phyloP scores from a whole-genome alignment of 2,797 vertebrate genomes.

The Sebastes hubbsi region DNA sequence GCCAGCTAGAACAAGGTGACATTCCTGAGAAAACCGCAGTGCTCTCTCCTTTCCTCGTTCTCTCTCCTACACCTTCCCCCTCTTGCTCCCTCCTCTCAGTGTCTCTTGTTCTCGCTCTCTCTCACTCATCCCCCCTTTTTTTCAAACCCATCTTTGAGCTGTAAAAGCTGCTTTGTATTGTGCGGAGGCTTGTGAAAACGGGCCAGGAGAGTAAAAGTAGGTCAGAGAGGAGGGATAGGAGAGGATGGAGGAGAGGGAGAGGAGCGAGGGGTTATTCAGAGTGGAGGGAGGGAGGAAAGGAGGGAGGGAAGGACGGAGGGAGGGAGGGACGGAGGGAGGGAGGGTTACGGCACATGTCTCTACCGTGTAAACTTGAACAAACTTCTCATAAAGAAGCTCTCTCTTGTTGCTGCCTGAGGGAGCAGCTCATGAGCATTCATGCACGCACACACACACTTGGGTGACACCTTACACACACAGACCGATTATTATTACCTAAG shows the following conservation, averaged over 20 bases:
- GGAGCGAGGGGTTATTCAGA: constrained; percentile 46
- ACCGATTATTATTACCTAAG: constrained; percentile 1
- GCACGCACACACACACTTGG: background rate
- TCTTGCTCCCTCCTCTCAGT: background rate
- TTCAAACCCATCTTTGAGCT: constrained; percentile 46
- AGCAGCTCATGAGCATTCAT: constrained; percentile 45
- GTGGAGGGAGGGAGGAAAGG: background rate
- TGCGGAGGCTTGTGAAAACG: constrained; percentile 72
- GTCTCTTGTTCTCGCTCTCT: background rate
- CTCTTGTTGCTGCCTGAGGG: constrained; percentile 48
- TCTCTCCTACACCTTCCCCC: background rate
- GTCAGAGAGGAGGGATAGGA: constrained; percentile 73
- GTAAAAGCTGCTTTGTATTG: constrained; percentile 69
- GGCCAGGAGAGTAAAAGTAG: constrained; percentile 82
- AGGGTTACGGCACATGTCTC: constrained; percentile 75
- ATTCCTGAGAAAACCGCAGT: constrained; percentile 62
- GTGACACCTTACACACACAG: background rate
- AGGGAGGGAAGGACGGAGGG: constrained; percentile 11
- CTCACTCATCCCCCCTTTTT: background rate
- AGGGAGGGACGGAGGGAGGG: constrained; percentile 29
- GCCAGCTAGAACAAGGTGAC: constrained; percentile 65
- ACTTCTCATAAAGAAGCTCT: constrained; percentile 52
- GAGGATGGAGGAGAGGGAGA: constrained; percentile 40
- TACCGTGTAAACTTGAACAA: constrained; percentile 63
- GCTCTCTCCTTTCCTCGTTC: constrained; percentile 34